Base-by-base conservation (phyloP, 1,140 invertebrate genomes). In the Pseudomyrmex sp. region DNA sequence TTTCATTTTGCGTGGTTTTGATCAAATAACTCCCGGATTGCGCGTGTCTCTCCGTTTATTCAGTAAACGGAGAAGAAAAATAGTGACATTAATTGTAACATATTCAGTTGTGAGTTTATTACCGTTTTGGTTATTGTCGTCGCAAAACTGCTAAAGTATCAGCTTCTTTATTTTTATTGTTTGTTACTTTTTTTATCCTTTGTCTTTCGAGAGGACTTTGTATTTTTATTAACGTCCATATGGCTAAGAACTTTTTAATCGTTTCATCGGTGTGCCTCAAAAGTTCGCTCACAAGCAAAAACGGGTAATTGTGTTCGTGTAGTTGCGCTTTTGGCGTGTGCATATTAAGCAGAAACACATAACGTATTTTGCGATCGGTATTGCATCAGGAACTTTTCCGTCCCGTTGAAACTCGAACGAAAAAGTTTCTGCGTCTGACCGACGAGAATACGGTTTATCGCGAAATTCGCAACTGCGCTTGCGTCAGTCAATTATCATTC, bases 311-410 rank as follows among this genome's bases (percentile, higher is more conserved):
- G 12, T 54, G n/a, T 54, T 70, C 26, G 1, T 7, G 35, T 10
- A 54, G 9, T 26, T n/a, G 20, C 20, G 2, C 20, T 70, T 54
- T 70, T 26, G 26, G 13, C 20, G 26, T 26, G 23, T 5, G 35
- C 35, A 70, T 70, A 58, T 79, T 44, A 68, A 68, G 26, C 13
- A 18, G 23, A 35, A 35, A 35, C 35, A 23, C 23, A 52, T 77
- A 72, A 58, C n/a, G 26, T 54, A 59, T 18, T 23, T 70, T 48
- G 2, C 13, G 66, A n/a, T 50, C 52, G 48, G 15, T 59, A 23
- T 75, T 75, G 58, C 65, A 13, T 69, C 20, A 69, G 66, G 50
- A 69, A 69, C 66, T 69, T 54, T 69, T 54, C 23, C 50, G n/a
- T 26, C 26, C 2, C 7, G 48, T 54, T n/a, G 50, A 69, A 35